Evolutionary conservation across 2,797 vertebrate species (phyloP).

Genomic region (Coluber constrictor): DNA sequence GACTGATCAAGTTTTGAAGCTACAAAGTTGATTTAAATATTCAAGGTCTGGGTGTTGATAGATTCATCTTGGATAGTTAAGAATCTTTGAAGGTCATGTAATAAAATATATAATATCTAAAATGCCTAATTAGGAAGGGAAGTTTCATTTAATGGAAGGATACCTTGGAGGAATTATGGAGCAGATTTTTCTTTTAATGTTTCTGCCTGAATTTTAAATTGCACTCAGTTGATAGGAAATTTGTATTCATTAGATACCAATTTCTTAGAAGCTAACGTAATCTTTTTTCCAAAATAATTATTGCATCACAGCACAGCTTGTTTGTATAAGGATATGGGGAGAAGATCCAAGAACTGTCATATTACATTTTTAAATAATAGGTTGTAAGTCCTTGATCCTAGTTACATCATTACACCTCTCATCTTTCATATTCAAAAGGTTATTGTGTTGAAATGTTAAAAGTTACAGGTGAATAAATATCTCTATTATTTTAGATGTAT

Average conservation of each 20-base stretch:
- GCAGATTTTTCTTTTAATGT: not conserved
- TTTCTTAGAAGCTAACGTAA: not conserved
- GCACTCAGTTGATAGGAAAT: not conserved
- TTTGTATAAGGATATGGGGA: not conserved
- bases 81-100: not conserved
- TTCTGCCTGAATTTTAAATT: not conserved
- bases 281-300: not conserved
- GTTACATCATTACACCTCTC: not conserved
- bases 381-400: not conserved
- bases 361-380: not conserved
- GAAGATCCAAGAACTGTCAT: not conserved
- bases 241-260: not conserved
- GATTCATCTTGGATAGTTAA: not conserved
- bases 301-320: not conserved
- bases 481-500: not conserved
- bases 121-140: not conserved
- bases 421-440: not conserved
- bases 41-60: not conserved
- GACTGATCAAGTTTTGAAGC: not conserved
- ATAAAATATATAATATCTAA: not conserved
- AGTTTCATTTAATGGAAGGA: not conserved
- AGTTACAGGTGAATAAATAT: not conserved
- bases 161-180: not conserved
- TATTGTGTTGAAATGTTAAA: constrained; percentile 1
- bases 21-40: not conserved